Conservation (phyloP, 2,113 vertebrate genomes). For the Microtus montanus region DNA sequence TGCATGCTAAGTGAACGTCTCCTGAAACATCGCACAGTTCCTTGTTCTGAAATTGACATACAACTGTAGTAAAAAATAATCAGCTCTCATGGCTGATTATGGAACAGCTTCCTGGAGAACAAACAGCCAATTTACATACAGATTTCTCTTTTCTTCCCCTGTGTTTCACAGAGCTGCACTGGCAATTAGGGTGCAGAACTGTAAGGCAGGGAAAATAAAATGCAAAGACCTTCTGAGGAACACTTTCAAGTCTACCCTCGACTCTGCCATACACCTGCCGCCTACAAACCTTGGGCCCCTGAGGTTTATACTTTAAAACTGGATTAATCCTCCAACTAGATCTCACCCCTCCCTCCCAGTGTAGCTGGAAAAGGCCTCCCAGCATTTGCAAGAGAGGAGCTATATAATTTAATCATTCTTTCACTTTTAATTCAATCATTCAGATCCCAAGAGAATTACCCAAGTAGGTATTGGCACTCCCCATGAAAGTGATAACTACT, state of each 20-base stretch:
- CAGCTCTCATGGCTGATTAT: constrained; percentile 4
- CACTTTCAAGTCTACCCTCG: background rate
- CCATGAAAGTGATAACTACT: background rate
- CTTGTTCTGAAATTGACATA: constrained; percentile 43
- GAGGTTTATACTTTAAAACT: background rate
- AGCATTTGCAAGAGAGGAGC: background rate
- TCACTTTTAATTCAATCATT: background rate
- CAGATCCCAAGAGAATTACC: background rate
- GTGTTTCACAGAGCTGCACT: background rate
- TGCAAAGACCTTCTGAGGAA: background rate
- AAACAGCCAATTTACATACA: constrained; percentile 19
- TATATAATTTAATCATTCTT: background rate
- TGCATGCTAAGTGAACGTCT: constrained; percentile 28
- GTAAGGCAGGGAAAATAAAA: background rate
- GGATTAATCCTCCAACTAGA: background rate
- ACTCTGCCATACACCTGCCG: background rate
- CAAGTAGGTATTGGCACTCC: background rate
- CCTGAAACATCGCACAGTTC: background rate
- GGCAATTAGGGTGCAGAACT: background rate
- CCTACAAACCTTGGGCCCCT: background rate
- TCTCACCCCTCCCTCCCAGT: background rate
- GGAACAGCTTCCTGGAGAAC: constrained; percentile 3
- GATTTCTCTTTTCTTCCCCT: background rate
- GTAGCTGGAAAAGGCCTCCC: background rate
- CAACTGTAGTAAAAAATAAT: constrained; percentile 7